phyloP scores from a whole-genome alignment of 2,888 invertebrate genomes.

The Oscheius sp. region DNA sequence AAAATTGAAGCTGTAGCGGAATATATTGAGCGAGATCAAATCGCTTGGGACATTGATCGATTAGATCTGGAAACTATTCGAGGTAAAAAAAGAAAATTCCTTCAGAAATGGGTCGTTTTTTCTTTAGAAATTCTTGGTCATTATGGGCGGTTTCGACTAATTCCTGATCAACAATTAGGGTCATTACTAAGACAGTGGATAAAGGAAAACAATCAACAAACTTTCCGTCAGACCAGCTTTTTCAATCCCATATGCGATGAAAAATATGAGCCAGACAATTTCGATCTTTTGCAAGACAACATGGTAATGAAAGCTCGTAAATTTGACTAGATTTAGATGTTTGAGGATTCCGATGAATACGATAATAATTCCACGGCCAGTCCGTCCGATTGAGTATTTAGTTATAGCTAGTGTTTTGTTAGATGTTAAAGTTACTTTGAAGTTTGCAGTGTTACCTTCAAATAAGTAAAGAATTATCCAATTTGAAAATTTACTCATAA shows the following conservation, averaged over 20 bases:
- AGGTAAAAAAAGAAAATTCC: conserved; percentile 6
- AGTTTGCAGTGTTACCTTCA: background rate
- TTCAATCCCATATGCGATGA: background rate
- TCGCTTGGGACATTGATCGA: conserved; percentile 22
- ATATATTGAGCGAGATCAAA: conserved; percentile 14
- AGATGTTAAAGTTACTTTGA: background rate
- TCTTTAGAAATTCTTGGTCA: conserved; percentile 31
- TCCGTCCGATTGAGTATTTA: conserved; percentile 5
- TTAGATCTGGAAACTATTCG: conserved; percentile 14
- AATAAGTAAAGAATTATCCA: background rate
- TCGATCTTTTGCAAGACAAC: conserved; percentile 7
- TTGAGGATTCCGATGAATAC: conserved; percentile 30
- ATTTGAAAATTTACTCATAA: background rate
- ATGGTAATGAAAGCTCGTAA: background rate
- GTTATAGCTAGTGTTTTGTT: background rate
- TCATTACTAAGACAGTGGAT: conserved; percentile 19
- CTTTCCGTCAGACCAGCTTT: background rate
- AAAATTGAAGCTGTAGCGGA: conserved; percentile 25
- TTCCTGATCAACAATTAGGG: conserved; percentile 33
- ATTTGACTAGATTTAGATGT: conserved; percentile 13
- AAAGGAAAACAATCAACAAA: conserved; percentile 5
- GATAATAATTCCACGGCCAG: conserved; percentile 20
- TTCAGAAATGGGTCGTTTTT: background rate
- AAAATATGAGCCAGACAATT: conserved; percentile 1
- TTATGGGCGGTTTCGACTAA: conserved; percentile 46